Conservation (phyloP, 2,888 invertebrate genomes). For the Suillia variegata region DNA sequence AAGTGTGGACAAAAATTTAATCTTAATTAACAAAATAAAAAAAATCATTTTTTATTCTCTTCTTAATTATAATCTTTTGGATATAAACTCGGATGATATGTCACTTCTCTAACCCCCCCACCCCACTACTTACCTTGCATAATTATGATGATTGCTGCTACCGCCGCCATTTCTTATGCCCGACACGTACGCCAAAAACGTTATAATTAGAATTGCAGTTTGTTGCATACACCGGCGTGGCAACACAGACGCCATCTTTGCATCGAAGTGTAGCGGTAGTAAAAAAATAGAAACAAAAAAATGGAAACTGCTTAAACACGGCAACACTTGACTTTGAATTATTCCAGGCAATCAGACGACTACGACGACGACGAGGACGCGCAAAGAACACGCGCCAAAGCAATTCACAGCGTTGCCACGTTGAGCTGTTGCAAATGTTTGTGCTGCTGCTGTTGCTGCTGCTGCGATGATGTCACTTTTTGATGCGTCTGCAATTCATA, state of each 20-base stretch:
- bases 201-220: slow-evolving; percentile 60
- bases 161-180: slow-evolving; percentile 56
- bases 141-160: slow-evolving; percentile 23
- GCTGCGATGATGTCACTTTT: slow-evolving; percentile 28
- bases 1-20: slow-evolving; percentile 1
- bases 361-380: too few relatives aligned
- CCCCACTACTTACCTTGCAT: slow-evolving; percentile 46
- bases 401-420: slow-evolving; percentile 18
- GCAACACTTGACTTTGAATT: slow-evolving; percentile 21
- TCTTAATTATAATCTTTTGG: too few relatives aligned
- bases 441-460: too few relatives aligned
- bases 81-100: too few relatives aligned
- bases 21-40: too few relatives aligned
- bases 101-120: too few relatives aligned
- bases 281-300: slow-evolving; percentile 5
- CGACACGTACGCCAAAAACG: slow-evolving; percentile 53
- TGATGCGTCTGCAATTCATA: slow-evolving; percentile 52
- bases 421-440: not conserved
- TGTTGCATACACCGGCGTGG: slow-evolving; percentile 52
- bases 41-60: not conserved
- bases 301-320: slow-evolving; percentile 10
- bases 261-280: not conserved
- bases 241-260: slow-evolving; percentile 4
- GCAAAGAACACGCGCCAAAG: slow-evolving; percentile 32
- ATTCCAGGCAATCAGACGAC: slow-evolving; percentile 20